Conservation (phyloP, 2,888 invertebrate species). For the Pilophorus perplexus region DNA sequence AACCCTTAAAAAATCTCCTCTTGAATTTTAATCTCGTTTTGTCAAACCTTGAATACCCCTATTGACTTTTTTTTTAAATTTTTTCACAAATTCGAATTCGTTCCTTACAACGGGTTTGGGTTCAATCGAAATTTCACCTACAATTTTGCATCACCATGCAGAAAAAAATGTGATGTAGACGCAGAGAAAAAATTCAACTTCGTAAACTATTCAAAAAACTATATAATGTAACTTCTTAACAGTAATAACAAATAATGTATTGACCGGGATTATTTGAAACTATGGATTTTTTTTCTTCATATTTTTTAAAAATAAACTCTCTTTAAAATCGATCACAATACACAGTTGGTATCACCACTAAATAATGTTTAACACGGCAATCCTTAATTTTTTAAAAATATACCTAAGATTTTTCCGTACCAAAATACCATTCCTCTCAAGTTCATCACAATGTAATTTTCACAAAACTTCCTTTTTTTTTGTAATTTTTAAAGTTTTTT, state of each 20-base stretch:
- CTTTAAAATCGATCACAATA: conserved; percentile 47
- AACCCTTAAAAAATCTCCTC: no score
- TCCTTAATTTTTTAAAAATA: conserved; percentile 46
- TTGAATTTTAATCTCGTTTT: no score
- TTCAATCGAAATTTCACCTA: background rate
- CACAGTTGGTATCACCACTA: conserved; percentile 45
- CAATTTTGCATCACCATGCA: background rate
- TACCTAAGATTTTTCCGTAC: conserved; percentile 43
- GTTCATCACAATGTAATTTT: conserved; percentile 35
- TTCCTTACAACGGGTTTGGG: background rate
- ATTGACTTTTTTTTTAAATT: no score
- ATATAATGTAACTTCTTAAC: conserved; percentile 45
- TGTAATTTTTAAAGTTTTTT: conserved; percentile 7
- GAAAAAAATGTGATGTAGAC: background rate
- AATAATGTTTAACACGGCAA: conserved; percentile 40
- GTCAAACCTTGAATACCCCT: no score
- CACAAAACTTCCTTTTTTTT: conserved; percentile 41
- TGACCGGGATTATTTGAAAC: conserved; percentile 30
- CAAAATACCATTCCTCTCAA: conserved; percentile 47
- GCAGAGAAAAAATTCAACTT: background rate
- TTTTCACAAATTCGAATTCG: no score
- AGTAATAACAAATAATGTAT: conserved; percentile 43
- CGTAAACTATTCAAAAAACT: conserved; percentile 37
- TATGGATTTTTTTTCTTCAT: conserved; percentile 40
- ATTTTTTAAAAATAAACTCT: conserved; percentile 48